These are phyloP conservation scores for Hyperoplus lanceolatus DNA, from an alignment of 2,797 vertebrate genomes.

Conservation along the genomic window DNA sequence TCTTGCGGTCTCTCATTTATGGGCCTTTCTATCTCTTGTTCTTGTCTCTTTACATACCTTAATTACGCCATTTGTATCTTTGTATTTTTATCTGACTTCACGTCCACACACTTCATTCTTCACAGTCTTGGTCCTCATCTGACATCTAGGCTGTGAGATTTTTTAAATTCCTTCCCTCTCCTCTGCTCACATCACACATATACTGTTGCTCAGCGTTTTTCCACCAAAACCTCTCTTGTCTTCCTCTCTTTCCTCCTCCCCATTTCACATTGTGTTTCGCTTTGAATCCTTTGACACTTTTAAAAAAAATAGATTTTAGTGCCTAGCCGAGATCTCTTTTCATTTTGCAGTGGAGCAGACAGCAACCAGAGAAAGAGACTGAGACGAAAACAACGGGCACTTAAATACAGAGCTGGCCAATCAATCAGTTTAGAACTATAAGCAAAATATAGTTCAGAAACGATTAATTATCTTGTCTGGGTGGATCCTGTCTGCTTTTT, in stretches of 20 bases:
- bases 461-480: slow-evolving; percentile 60
- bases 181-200: slow-evolving; percentile 46
- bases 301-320: slow-evolving; percentile 54
- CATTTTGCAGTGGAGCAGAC: slow-evolving; percentile 11
- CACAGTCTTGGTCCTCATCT: slow-evolving; percentile 42
- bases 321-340: slow-evolving; percentile 21
- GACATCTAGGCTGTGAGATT: slow-evolving; percentile 63
- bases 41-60: slow-evolving; percentile 12
- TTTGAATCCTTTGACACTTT: slow-evolving; percentile 28
- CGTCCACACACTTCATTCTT: slow-evolving; percentile 5
- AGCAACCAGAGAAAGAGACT: slow-evolving; percentile 26
- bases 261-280: slow-evolving; percentile 35
- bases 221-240: slow-evolving; percentile 39
- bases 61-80: slow-evolving; percentile 12
- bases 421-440: slow-evolving; percentile 20
- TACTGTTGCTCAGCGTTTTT: slow-evolving; percentile 47
- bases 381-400: slow-evolving; percentile 17
- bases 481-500: slow-evolving; percentile 39
- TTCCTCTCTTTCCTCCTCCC: slow-evolving; percentile 9
- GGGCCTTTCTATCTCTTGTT: slow-evolving; percentile 16
- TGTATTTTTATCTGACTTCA: neutral
- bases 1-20: slow-evolving; percentile 44
- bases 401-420: slow-evolving; percentile 14
- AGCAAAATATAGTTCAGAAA: slow-evolving; percentile 50
- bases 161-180: slow-evolving; percentile 73